Evolutionary conservation across 2,797 vertebrate species (phyloP), one percentile per base, ranked within the genome.

Genomic region (Sparidentex hasta): DNA sequence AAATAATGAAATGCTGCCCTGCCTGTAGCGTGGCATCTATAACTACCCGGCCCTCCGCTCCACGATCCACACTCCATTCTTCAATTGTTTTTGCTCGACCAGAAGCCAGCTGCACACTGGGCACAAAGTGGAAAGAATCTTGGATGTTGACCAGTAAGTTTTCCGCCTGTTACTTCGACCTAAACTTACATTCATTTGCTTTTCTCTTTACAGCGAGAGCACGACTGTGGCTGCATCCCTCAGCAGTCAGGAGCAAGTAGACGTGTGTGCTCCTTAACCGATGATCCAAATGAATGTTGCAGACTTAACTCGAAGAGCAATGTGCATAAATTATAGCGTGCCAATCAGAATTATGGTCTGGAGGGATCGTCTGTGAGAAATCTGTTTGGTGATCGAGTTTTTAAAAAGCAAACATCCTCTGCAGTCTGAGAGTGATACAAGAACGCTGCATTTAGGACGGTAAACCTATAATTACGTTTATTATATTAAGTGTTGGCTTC

Each of bases 11-110:
- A 77, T 16, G 75, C 80, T 76, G 71, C 89, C 78, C 82, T 75
- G 88, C 74, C 68, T 81, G 81, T 65, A 83, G 86, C 58, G 20
- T 78, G 83, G 82, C 89, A 86, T 91, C 87, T 87, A 74, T 82
- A 78, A 79, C 78, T 41, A 61, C 61, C 73, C 65, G 59, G 76
- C 51, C 62, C 74, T 72, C 64, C 1, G n/a, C 80, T 75, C 74
- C 44, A 74, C 78, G 83, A 86, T 87, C 80, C 81, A 51, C 63
- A 65, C 79, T 84, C 67, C 61, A 81, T 86, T 84, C 82, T 85
- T 81, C 83, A 87, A 59, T 90, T 85, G 77, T 84, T 63, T 85
- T 54, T 78, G 66, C 82, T 38, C 76, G 74, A 65, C 61, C 72
- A 76, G 66, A 75, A 74, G 65, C 71, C 86, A 89, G 85, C 86